Evolutionary conservation across 2,797 vertebrate genomes (phyloP).

Genomic region (Cuculus canorus): DNA sequence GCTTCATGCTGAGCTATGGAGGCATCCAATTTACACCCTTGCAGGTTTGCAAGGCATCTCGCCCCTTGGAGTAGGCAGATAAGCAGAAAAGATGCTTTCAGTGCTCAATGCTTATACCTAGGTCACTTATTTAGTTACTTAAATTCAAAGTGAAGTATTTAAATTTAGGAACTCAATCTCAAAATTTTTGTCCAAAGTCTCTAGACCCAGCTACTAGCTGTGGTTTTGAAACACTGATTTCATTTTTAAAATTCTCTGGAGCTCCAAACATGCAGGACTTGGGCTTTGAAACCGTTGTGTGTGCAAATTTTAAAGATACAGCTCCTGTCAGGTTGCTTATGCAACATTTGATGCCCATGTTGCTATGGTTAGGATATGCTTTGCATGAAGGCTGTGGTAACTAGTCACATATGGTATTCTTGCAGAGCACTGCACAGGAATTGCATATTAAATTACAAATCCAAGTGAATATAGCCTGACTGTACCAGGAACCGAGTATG

Average conservation of each 20-base stretch:
- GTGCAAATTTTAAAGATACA: constrained; percentile 50
- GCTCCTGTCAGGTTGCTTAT: constrained; percentile 42
- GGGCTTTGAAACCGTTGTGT: background rate
- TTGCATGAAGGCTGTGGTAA: constrained; percentile 71
- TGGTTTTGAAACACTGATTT: background rate
- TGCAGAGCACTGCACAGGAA: constrained; percentile 51
- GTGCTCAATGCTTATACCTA: background rate
- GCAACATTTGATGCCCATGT: constrained; percentile 68
- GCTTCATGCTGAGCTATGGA: background rate
- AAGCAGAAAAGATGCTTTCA: background rate
- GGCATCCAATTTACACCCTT: background rate
- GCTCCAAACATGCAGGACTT: constrained; percentile 7
- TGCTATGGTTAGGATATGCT: constrained; percentile 74
- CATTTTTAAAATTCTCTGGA: background rate
- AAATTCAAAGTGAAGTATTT: background rate
- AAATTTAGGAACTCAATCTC: background rate
- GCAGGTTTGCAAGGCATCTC: background rate
- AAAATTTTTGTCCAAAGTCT: background rate
- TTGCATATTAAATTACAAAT: constrained; percentile 71
- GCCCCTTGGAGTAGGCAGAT: background rate
- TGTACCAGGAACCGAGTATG: background rate
- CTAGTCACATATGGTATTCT: constrained; percentile 71
- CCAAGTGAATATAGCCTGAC: background rate
- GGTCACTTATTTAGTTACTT: background rate
- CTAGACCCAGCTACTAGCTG: background rate